Conservation (phyloP, 1,140 invertebrate genomes). For the Lamellibrachia luymesi region DNA sequence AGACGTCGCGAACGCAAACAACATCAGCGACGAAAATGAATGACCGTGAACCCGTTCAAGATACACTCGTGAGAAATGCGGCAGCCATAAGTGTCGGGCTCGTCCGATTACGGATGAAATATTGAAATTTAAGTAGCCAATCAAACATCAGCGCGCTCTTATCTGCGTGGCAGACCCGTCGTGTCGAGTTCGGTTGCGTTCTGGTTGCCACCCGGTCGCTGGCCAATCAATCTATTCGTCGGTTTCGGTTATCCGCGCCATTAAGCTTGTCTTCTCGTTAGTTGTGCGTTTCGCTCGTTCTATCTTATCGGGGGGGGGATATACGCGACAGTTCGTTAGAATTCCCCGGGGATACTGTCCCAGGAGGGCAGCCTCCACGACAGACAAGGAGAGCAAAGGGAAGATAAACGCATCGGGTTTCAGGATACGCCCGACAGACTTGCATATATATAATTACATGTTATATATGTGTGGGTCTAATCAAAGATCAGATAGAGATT, state of each 20-base stretch:
- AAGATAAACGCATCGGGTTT: not conserved
- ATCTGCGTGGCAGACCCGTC: not conserved
- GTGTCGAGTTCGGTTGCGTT: not conserved
- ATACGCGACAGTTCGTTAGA: not conserved
- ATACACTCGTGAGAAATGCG: not conserved
- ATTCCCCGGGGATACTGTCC: not conserved
- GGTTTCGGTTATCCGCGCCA: not conserved
- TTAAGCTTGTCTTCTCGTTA: not conserved
- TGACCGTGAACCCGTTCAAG: not conserved
- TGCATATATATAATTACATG: not conserved
- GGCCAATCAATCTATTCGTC: not conserved
- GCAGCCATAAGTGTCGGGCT: not conserved
- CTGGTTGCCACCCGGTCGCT: not conserved
- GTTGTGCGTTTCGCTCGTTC: not conserved
- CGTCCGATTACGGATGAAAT: constrained; percentile 4
- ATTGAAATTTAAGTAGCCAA: not conserved
- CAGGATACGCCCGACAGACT: not conserved
- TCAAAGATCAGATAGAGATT: no score
- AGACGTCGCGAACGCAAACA: not conserved
- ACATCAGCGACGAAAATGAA: not conserved
- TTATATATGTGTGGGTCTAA: no score
- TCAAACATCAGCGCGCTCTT: not conserved
- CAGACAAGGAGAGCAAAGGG: not conserved
- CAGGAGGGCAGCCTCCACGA: not conserved
- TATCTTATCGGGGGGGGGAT: not conserved